phyloP scores from a whole-genome alignment of 2,888 invertebrate genomes.

The Drosophila acutilabella region DNA sequence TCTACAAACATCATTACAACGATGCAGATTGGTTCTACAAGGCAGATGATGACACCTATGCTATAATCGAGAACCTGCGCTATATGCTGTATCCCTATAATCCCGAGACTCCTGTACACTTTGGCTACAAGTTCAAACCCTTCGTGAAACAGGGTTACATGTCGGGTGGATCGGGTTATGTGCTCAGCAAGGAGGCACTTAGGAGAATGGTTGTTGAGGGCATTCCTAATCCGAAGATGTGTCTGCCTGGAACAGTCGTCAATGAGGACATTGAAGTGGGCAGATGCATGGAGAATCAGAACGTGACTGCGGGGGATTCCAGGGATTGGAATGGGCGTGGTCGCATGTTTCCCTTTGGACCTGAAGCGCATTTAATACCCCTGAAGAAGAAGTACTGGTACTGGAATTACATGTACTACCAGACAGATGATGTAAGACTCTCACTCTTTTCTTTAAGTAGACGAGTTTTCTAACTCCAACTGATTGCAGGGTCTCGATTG shows the following conservation, averaged over 20 bases:
- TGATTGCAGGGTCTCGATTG: slow-evolving; percentile 85
- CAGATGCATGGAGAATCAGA: slow-evolving; percentile 90
- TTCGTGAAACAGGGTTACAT: slow-evolving; percentile 89
- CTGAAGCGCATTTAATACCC: slow-evolving; percentile 95
- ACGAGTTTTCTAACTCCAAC: too few relatives aligned
- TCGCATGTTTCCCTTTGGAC: slow-evolving; percentile 96
- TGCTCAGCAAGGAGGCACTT: slow-evolving; percentile 93
- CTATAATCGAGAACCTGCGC: slow-evolving; percentile 96
- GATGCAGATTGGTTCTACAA: slow-evolving; percentile 98
- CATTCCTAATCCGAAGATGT: slow-evolving; percentile 87
- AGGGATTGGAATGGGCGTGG: slow-evolving; percentile 93
- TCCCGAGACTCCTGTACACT: slow-evolving; percentile 91
- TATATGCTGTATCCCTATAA: slow-evolving; percentile 92
- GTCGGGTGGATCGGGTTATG: slow-evolving; percentile 96
- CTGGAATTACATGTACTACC: slow-evolving; percentile 96
- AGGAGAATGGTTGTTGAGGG: slow-evolving; percentile 90
- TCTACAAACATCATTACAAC: slow-evolving; percentile 92
- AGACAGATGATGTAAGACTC: slow-evolving; percentile 88
- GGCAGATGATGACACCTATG: slow-evolving; percentile 98
- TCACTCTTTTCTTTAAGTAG: not conserved
- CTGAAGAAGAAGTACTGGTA: slow-evolving; percentile 94
- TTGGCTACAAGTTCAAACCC: slow-evolving; percentile 95
- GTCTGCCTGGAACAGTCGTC: slow-evolving; percentile 85
- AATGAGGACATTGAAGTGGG: slow-evolving; percentile 86
- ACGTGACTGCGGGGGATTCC: slow-evolving; percentile 93